These are phyloP conservation scores for Grammomys dolichurus DNA, from an alignment of 2,113 vertebrate genomes.

Conservation along the genomic window DNA sequence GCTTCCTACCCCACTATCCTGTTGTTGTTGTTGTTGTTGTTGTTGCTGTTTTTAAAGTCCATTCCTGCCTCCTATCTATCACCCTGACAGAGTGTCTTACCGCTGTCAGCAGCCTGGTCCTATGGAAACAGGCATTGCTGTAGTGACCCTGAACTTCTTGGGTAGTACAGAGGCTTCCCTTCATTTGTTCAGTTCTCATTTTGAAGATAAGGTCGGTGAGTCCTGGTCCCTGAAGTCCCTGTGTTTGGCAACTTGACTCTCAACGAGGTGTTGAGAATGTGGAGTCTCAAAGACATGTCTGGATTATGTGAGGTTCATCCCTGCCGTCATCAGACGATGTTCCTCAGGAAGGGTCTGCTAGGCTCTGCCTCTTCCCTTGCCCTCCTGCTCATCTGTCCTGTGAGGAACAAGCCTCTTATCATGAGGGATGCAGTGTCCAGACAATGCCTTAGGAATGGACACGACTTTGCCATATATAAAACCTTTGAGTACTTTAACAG, in stretches of 20 bases:
- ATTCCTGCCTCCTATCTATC: neutral
- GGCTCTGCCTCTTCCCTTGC: neutral
- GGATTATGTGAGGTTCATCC: neutral
- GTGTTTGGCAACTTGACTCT: neutral
- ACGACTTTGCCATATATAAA: neutral
- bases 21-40: neutral
- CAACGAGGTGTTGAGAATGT: neutral
- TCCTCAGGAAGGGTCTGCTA: neutral
- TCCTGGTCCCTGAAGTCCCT: neutral
- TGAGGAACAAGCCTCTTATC: neutral
- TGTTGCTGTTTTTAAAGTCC: neutral
- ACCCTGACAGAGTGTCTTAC: accelerated
- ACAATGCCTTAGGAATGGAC: neutral
- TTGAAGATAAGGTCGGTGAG: neutral
- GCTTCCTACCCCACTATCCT: neutral
- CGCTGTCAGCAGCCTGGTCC: no score
- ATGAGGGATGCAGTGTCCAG: no score
- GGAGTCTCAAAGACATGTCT: neutral
- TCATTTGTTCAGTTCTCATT: neutral
- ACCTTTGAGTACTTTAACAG: neutral
- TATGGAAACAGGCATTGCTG: neutral
- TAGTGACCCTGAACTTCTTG: accelerated
- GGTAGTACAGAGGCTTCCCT: neutral
- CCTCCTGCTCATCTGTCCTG: no score
- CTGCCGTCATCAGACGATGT: no score